Percentiles rank a stretch among this genome's conserved stretches.
Conservation (phyloP, 2,797 vertebrate species). For the Artibeus jamaicensis region DNA sequence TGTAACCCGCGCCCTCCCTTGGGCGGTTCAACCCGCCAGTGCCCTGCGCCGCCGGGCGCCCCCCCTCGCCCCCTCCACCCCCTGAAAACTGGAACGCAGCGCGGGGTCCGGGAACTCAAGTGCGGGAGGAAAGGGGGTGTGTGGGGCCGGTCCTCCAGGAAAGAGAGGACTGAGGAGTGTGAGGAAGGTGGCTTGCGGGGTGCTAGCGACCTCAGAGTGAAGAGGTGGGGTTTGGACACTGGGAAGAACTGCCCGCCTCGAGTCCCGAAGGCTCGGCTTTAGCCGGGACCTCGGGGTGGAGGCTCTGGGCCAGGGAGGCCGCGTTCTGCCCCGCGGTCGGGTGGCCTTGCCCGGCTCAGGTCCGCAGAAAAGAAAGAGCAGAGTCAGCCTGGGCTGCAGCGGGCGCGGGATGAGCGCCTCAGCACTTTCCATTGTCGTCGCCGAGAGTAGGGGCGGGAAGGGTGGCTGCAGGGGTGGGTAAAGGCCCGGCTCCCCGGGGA, state of each 20-base stretch:
- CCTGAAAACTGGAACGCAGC: neutral
- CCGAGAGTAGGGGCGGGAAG: slow-evolving; percentile 58
- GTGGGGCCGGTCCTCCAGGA: neutral
- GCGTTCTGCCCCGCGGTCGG: neutral
- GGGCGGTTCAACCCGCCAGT: neutral
- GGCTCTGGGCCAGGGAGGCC: neutral
- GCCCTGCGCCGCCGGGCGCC: neutral
- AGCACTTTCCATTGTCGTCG: slow-evolving; percentile 80
- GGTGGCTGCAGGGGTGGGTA: neutral
- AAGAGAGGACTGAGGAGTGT: neutral
- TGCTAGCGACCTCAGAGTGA: neutral
- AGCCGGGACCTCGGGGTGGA: neutral
- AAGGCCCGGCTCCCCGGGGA: neutral
- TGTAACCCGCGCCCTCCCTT: neutral
- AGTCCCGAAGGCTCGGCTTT: neutral
- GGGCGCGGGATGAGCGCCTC: slow-evolving; percentile 71
- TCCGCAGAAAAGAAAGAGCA: slow-evolving; percentile 75
- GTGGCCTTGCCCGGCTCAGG: neutral
- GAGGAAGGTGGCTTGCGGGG: neutral
- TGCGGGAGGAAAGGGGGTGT: neutral
- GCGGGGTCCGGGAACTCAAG: neutral
- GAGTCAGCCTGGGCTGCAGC: slow-evolving; percentile 78
- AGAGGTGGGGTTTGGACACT: neutral
- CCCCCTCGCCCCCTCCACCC: fast-evolving
- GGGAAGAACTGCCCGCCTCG: neutral